These are phyloP conservation scores for Entomyzon cyanotis DNA, from an alignment of 2,113 vertebrate genomes.

Conservation along the genomic window DNA sequence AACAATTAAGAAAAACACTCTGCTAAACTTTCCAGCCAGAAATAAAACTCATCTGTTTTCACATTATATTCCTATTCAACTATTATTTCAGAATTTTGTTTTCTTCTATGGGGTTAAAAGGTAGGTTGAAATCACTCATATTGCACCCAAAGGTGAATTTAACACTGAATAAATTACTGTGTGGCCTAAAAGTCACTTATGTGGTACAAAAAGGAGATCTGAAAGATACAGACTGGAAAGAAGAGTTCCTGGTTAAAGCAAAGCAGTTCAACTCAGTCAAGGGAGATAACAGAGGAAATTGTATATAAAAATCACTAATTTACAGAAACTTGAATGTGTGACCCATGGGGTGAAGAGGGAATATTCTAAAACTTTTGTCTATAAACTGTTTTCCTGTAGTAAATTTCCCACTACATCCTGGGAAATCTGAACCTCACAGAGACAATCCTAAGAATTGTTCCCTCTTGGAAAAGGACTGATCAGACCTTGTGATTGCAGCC, in stretches of 20 bases:
- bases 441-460: neutral
- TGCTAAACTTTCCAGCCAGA: neutral
- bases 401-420: neutral
- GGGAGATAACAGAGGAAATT: neutral
- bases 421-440: neutral
- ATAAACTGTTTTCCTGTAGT: neutral
- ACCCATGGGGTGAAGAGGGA: fast-evolving
- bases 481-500: neutral
- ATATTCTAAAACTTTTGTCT: fast-evolving
- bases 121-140: neutral
- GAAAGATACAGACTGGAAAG: neutral
- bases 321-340: neutral
- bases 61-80: neutral
- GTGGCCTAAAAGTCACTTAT: neutral
- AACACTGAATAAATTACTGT: neutral
- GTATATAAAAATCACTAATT: neutral
- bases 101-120: neutral
- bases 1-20: neutral
- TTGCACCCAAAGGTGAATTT: neutral
- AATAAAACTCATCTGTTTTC: neutral
- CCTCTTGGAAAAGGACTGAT: neutral
- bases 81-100: neutral
- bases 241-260: neutral
- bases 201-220: neutral
- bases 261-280: neutral